Base-by-base conservation (phyloP, 2,113 vertebrate species). In the Loxodonta africana region DNA sequence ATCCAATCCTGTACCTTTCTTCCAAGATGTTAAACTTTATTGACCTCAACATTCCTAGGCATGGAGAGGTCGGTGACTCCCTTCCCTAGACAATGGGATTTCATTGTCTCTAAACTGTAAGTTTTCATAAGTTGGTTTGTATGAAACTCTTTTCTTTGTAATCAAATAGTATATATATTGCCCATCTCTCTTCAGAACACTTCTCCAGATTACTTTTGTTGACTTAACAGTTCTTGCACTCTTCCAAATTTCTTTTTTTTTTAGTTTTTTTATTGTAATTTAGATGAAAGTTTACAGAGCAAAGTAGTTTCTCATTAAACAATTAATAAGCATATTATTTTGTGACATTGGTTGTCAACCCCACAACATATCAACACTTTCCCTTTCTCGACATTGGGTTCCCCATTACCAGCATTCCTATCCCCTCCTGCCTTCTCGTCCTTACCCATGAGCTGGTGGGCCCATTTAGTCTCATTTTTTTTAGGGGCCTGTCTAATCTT, bases 151-250 rank as follows among this genome's bases (percentile, higher is more conserved):
- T 97, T 99, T 98, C 99, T 99, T 99, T 21, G 99, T 99, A 51
- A 99, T 99, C 99, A 99, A 98, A 93, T 99, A 99, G 98, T 99
- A 99, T 95, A 99, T 98, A 83, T 99, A 99, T 11, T 99, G 98
- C 26, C 96, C 94, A 0, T 98, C 98, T 97, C 98, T 98, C 91
- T 98, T 98, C 95, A 99, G 98, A n/a, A 99, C 98, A 99, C 99
- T 97, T 99, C 37, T 37, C 99, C 99, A 20, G 98, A 97, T 90
- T 98, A 98, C 37, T 37, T 98, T 99, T 99, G 98, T 95, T 99
- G 99, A 41, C 96, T 98, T 91, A 99, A 98, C 62, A 99, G 98
- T 92, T 99, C 99, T 17, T 98, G 96, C 2, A 99, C 98, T 0
- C 99, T 99, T 63, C 97, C 7, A 48, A 48, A 48, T 48, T 48